Evolutionary conservation across 1,140 invertebrate genomes (phyloP).

Genomic region (Ptiloglossa arizonensis): DNA sequence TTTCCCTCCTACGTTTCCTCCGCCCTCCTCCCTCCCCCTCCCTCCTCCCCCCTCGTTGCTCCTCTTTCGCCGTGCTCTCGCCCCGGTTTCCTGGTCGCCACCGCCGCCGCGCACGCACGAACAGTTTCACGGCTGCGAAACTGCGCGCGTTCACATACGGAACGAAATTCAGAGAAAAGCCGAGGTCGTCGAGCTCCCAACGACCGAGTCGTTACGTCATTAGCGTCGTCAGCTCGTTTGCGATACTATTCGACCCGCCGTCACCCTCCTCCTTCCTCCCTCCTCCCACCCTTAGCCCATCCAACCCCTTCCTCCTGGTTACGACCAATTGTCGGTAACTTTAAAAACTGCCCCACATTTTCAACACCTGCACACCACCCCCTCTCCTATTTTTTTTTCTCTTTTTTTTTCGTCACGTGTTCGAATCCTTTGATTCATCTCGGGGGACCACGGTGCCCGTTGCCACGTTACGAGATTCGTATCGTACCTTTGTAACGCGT

Average conservation of each 20-base stretch:
- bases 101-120: neutral
- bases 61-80: no score
- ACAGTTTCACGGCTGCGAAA: constrained; percentile 15
- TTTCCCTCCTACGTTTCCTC: constrained; percentile 3
- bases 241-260: constrained; percentile 25
- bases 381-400: no score
- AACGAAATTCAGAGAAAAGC: constrained; percentile 14
- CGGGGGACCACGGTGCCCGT: no score
- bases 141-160: neutral
- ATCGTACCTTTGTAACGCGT: no score
- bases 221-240: constrained; percentile 51
- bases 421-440: constrained; percentile 4
- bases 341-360: neutral
- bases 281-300: no score
- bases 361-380: no score
- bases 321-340: constrained; percentile 19
- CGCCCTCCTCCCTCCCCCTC: neutral
- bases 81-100: neutral
- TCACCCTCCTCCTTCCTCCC: neutral
- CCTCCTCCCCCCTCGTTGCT: no score
- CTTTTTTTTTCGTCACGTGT: neutral
- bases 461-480: no score
- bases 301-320: neutral
- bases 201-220: constrained; percentile 34
- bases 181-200: neutral